phyloP scores from a whole-genome alignment of 2,797 vertebrate genomes.

The Xenops minutus region DNA sequence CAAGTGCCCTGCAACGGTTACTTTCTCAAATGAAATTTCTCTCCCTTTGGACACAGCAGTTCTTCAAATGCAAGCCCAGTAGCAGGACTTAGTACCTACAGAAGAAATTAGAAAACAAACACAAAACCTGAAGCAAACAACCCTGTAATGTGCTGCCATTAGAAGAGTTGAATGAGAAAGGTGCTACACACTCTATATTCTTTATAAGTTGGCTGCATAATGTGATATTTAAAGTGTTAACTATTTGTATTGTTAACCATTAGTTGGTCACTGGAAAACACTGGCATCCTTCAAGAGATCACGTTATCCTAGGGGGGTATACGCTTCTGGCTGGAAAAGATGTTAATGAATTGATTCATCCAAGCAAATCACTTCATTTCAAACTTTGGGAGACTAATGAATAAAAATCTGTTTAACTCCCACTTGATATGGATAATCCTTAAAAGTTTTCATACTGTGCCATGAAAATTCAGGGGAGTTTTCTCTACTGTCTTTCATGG shows the following conservation, averaged over 20 bases:
- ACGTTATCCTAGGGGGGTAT: background rate
- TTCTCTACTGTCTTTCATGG: background rate
- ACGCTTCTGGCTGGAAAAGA: background rate
- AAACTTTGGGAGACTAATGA: background rate
- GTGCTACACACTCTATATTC: background rate
- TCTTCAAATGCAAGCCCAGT: background rate
- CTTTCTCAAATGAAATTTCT: background rate
- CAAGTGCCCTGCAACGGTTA: background rate
- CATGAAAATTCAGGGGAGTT: conserved; percentile 2
- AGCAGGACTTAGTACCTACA: background rate
- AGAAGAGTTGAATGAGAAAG: background rate
- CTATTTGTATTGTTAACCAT: background rate
- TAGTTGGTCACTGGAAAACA: background rate
- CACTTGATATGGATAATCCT: background rate
- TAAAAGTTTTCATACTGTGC: background rate
- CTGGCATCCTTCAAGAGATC: background rate
- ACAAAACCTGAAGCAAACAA: background rate
- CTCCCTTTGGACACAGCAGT: background rate
- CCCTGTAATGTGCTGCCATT: background rate
- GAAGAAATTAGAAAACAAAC: background rate
- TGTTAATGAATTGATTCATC: background rate
- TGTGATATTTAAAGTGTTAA: background rate
- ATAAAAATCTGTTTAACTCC: background rate
- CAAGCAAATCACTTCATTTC: background rate
- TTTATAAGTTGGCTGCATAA: background rate